Base-by-base conservation (phyloP, 2,888 invertebrate genomes). In the Calliphora vomitoria region DNA sequence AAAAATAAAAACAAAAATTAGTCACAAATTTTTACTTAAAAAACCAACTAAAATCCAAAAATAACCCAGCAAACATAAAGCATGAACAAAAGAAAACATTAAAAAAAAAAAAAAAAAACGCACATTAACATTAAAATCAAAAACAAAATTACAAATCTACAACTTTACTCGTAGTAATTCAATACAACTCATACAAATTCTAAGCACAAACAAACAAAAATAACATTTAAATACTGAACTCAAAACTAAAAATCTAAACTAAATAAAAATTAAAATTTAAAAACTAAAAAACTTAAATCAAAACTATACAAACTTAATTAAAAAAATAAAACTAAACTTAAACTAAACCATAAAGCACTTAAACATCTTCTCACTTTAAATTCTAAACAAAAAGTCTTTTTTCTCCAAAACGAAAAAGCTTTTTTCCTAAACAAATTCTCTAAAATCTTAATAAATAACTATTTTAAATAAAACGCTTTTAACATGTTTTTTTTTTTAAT, bases 1-100 rank as follows among this genome's bases (percentile, higher is more conserved):
- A 69, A 41, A n/a, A 71, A 10, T 6, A 60, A 69, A 44, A 20
- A n/a, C 13, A 74, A 80, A 58, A 76, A 25, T 18, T 44, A 25
- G 15, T 44, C 80, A 76, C 13, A 47, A 66, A 50, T 18, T 8
- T 13, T 55, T 18, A 75, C 41, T 60, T 55, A 35, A 80, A n/a
- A 69, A 74, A 5, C 35, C 35, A 35, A 35, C 35, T 35, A 25
- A 80, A 69, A 69, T 20, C 31, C 55, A 78, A 74, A 75, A 84
- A 80, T 81, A 74, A 80, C 72, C 69, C 79, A 82, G 44, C 79
- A 86, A 72, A 86, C 82, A 86, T 47, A 44, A 82, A 79, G 82
- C 83, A 82, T 86, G 75, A 64, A 72, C 58, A 75, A 25, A 69
- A 20, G 31, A 75, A 72, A 74, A 58, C 50, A 44, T 5, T 15